phyloP scores from a whole-genome alignment of 2,888 invertebrate species.

The Dione vanillae region DNA sequence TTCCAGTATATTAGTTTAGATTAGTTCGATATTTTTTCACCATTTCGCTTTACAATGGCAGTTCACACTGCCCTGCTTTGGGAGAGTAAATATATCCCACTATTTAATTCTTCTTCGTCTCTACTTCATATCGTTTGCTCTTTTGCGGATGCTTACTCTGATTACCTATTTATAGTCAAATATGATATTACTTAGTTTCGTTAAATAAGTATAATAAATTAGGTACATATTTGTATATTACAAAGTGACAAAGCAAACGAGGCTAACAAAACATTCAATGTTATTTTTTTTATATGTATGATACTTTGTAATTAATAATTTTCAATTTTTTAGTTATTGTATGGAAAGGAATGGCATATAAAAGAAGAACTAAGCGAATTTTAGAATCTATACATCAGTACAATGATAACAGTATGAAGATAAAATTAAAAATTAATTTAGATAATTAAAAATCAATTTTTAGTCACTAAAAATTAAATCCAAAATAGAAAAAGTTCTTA shows the following conservation, averaged over 20 bases:
- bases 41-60: slow-evolving; percentile 40
- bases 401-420: too few species aligned
- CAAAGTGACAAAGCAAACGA: slow-evolving; percentile 75
- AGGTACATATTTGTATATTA: slow-evolving; percentile 59
- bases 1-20: slow-evolving; percentile 31
- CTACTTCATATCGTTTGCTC: slow-evolving; percentile 39
- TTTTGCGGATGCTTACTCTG: slow-evolving; percentile 72
- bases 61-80: slow-evolving; percentile 14
- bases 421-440: too few species aligned
- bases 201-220: slow-evolving; percentile 53
- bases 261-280: slow-evolving; percentile 58
- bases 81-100: neutral
- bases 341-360: neutral
- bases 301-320: slow-evolving; percentile 10
- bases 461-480: neutral
- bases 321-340: slow-evolving; percentile 10
- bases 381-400: too few species aligned
- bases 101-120: slow-evolving; percentile 5
- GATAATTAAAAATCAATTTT: too few species aligned
- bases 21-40: slow-evolving; percentile 27
- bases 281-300: neutral
- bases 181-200: slow-evolving; percentile 62
- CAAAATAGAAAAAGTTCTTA: neutral
- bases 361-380: too few species aligned
- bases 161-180: slow-evolving; percentile 81